Percentiles rank a stretch among this genome's conserved stretches.
phyloP scores from a whole-genome alignment of 2,113 vertebrate genomes.

The Ammodytes dubius region DNA sequence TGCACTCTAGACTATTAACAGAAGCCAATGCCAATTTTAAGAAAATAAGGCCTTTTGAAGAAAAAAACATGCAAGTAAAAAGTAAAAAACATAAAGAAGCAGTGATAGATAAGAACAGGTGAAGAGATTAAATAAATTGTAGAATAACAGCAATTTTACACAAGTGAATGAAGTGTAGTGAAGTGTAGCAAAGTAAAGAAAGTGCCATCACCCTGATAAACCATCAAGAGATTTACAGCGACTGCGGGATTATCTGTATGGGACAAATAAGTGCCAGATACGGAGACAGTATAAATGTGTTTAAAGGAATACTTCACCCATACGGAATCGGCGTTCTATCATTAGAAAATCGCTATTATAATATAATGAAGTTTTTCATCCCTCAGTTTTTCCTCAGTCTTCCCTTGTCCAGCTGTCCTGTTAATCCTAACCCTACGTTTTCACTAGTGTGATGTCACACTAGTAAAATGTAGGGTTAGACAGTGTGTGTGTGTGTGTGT shows the following conservation, averaged over 20 bases:
- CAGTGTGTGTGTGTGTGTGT: too few relatives aligned
- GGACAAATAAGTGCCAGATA: slow-evolving; percentile 10
- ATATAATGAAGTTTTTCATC: too few relatives aligned
- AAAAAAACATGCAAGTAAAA: neutral
- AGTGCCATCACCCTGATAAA: slow-evolving; percentile 19
- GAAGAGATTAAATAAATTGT: slow-evolving; percentile 3
- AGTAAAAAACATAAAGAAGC: neutral
- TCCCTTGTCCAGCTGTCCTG: too few relatives aligned
- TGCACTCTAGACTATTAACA: neutral
- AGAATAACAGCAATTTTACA: slow-evolving; percentile 16
- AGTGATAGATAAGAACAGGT: neutral
- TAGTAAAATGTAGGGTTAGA: too few relatives aligned
- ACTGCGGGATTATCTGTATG: slow-evolving; percentile 57
- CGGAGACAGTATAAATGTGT: slow-evolving; percentile 6
- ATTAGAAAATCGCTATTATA: neutral
- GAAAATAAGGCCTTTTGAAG: neutral
- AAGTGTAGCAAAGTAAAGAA: slow-evolving; percentile 37
- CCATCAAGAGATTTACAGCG: slow-evolving; percentile 52
- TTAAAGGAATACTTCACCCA: slow-evolving; percentile 48
- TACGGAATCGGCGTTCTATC: neutral
- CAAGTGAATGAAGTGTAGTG: slow-evolving; percentile 12
- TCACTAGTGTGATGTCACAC: too few relatives aligned
- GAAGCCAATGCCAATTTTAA: neutral
- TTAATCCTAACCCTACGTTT: too few relatives aligned
- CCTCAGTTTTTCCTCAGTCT: too few relatives aligned